Conservation (phyloP, 2,888 invertebrate genomes). For the Sabatieria punctata region DNA sequence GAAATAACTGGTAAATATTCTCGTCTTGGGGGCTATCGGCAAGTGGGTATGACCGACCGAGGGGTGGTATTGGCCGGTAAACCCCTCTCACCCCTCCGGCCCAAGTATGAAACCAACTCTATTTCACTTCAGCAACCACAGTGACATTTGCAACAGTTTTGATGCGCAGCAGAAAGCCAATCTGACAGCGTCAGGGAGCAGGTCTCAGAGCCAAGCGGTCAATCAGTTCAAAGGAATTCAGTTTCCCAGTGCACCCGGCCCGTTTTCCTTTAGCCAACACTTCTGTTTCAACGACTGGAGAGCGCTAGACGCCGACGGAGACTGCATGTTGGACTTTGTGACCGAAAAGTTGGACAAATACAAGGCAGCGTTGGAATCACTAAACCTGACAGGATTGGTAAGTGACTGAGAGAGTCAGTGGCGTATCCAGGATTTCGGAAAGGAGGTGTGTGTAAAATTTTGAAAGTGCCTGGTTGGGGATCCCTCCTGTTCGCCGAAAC, state of each 20-base stretch:
- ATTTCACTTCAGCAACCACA: constrained; percentile 23
- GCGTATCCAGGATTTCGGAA: no score
- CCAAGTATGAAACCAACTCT: not conserved
- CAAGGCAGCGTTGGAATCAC: constrained; percentile 23
- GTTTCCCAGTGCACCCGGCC: constrained; percentile 24
- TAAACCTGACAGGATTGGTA: constrained; percentile 30
- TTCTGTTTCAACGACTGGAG: constrained; percentile 31
- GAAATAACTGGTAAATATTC: constrained; percentile 28
- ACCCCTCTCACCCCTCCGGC: not conserved
- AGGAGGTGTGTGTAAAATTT: no score
- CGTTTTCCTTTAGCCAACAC: constrained; percentile 24
- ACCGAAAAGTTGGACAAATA: constrained; percentile 20
- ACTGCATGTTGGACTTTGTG: constrained; percentile 28
- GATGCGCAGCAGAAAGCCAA: constrained; percentile 5
- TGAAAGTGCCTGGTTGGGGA: no score
- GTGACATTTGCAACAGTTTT: constrained; percentile 28
- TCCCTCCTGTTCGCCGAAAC: no score
- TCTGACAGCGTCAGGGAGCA: not conserved
- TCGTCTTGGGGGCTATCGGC: no score
- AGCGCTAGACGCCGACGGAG: constrained; percentile 26
- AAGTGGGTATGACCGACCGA: no score
- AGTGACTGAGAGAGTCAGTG: constrained; percentile 9
- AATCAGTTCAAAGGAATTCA: constrained; percentile 22
- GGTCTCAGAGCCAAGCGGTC: constrained; percentile 11
- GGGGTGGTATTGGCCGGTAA: no score